Evolutionary conservation across 1,140 invertebrate genomes (phyloP).

Genomic region (Zaprionus davidi): DNA sequence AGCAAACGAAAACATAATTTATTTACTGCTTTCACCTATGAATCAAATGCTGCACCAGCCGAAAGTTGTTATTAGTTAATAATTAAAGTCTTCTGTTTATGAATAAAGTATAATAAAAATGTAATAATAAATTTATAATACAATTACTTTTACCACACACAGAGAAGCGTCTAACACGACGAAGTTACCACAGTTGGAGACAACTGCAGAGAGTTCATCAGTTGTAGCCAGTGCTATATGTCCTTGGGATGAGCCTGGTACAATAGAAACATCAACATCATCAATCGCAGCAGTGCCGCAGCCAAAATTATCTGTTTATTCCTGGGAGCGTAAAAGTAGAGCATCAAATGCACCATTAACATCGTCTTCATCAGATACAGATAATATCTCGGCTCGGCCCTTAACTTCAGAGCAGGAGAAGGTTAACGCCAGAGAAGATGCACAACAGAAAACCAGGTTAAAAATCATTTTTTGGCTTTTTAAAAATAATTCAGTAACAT

Average conservation of each 20-base stretch:
- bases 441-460: slow-evolving; percentile 49
- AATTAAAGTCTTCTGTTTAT: too few species aligned
- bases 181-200: slow-evolving; percentile 69
- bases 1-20: too few species aligned
- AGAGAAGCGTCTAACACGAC: slow-evolving; percentile 70
- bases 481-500: not conserved
- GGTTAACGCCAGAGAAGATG: not conserved
- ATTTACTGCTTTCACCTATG: too few species aligned
- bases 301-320: slow-evolving; percentile 70
- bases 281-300: slow-evolving; percentile 21
- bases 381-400: not conserved
- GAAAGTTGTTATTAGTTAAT: too few species aligned
- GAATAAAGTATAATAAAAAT: too few species aligned
- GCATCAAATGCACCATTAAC: not conserved
- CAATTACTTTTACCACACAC: not conserved
- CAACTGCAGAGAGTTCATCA: slow-evolving; percentile 84
- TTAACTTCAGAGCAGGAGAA: not conserved
- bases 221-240: slow-evolving; percentile 89
- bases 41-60: too few species aligned
- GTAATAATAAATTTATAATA: too few species aligned
- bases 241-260: slow-evolving; percentile 87
- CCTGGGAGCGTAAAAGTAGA: slow-evolving; percentile 62
- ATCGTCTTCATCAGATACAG: slow-evolving; percentile 13
- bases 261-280: slow-evolving; percentile 25
- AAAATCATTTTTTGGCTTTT: not conserved